Evolutionary conservation across 1,140 invertebrate genomes (phyloP), one percentile per base, ranked within the genome.

Genomic region (Cardiocondyla obscurior): DNA sequence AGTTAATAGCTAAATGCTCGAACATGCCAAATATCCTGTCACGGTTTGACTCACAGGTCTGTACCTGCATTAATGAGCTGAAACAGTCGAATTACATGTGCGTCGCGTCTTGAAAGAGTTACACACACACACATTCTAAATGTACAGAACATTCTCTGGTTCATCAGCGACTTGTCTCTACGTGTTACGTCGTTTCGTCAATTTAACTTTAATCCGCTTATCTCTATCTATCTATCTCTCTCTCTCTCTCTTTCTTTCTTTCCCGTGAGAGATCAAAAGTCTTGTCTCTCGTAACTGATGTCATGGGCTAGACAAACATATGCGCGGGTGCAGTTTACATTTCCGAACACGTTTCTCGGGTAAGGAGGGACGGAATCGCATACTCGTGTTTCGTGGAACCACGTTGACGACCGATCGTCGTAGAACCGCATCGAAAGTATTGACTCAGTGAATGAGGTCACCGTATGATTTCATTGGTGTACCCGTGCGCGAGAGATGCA

Each of bases 371-470:
- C 53, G 46, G 76, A 82, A 82, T 85, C 65, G 67, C 58, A 55
- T 49, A 51, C 58, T 51, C 82, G 57, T 83, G 49, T 86, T n/a
- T 84, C 76, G 74, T 42, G 74, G 83, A 85, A 86, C 53, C 28
- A 44, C 39, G 25, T 7, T 49, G n/a, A n/a, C n/a, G 19, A 39
- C 30, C 70, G 69, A 85, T 85, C 67, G 82, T 85, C 67, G 65
- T 64, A 51, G 55, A 74, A 49, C 51, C 51, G 70, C 79, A 83
- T 86, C 49, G 73, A 60, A 85, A 62, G 85, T 82, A 86, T 86
- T 85, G 84, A 77, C 79, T 86, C 84, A 85, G 70, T 85, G 73
- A 85, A 86, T 86, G 85, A 86, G 85, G 81, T 86, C 85, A 86
- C 58, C 85, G 83, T 74, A 55, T 86, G 85, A 86, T 86, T 86